These are phyloP conservation scores for Lytechinus pictus DNA, from an alignment of 35 echinoderm and acorn worm species.

Conservation along the genomic window DNA sequence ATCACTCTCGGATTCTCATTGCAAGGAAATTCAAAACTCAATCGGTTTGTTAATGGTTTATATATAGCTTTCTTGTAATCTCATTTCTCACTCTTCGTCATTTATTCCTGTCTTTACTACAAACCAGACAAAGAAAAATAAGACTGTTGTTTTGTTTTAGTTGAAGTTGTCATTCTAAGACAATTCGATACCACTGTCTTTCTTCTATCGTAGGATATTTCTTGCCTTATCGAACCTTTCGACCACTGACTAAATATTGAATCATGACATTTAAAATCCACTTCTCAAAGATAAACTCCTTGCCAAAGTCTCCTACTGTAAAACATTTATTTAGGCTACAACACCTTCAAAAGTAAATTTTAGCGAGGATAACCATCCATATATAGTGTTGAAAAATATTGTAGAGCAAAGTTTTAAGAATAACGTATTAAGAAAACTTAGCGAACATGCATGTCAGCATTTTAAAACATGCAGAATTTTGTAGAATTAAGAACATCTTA, in stretches of 20 bases:
- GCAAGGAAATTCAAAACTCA: conserved; percentile 1
- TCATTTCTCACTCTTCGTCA: not conserved
- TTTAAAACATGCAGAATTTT: not conserved
- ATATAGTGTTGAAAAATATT: not conserved
- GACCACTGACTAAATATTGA: not conserved
- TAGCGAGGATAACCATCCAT: not conserved
- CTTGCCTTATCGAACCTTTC: not conserved
- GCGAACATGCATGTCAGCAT: not conserved
- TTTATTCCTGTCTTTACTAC: not conserved
- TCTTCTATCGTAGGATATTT: not conserved
- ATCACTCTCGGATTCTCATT: not conserved
- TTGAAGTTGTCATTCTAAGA: not conserved
- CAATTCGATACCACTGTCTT: not conserved
- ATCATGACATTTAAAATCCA: not conserved
- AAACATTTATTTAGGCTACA: not conserved
- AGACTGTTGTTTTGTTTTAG: not conserved
- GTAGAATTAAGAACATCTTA: no score
- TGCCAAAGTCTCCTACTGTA: not conserved
- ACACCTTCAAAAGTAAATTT: not conserved
- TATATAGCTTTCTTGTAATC: not conserved
- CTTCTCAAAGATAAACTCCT: not conserved
- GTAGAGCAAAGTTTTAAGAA: not conserved
- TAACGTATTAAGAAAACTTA: not conserved
- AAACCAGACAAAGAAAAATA: not conserved
- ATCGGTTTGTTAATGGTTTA: not conserved